phyloP scores from a whole-genome alignment of 1,140 invertebrate genomes.

The Trinorchestia longiramus region DNA sequence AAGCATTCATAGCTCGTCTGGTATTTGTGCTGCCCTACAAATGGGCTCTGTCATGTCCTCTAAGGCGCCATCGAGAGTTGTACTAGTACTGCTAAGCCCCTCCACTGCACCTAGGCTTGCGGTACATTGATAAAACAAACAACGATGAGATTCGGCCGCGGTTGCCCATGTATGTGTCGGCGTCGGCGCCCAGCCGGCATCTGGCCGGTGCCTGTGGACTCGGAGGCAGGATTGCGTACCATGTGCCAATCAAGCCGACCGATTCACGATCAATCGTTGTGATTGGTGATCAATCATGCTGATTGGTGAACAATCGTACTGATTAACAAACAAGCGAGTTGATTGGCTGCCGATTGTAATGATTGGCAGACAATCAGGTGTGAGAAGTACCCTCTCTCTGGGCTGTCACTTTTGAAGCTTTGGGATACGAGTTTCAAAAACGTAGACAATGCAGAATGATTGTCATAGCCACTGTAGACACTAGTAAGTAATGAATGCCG shows the following conservation, averaged over 20 bases:
- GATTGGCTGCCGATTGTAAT: constrained; percentile 42
- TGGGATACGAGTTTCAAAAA: not conserved
- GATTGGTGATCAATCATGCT: constrained; percentile 26
- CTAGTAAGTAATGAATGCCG: not conserved
- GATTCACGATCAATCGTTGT: constrained; percentile 29
- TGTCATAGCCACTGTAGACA: too few relatives aligned
- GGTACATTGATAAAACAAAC: constrained; percentile 37
- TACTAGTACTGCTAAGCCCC: not conserved
- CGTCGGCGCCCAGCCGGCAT: not conserved
- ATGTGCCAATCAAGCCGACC: not conserved
- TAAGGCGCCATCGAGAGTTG: not conserved
- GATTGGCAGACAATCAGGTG: constrained; percentile 39
- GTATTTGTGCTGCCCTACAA: not conserved
- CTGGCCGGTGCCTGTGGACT: not conserved
- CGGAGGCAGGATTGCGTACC: not conserved
- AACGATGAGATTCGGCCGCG: not conserved
- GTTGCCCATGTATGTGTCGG: constrained; percentile 34
- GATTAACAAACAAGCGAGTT: constrained; percentile 17
- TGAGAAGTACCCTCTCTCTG: not conserved
- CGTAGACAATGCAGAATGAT: not conserved
- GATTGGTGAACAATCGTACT: not conserved
- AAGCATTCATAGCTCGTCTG: not conserved
- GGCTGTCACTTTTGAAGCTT: not conserved
- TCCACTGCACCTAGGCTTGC: not conserved
- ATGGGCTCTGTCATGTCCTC: not conserved